A percentile compares a stretch with the other conserved stretches of the same genome.
Conservation (phyloP, 2,113 vertebrate genomes). For the Miniopterus natalensis region DNA sequence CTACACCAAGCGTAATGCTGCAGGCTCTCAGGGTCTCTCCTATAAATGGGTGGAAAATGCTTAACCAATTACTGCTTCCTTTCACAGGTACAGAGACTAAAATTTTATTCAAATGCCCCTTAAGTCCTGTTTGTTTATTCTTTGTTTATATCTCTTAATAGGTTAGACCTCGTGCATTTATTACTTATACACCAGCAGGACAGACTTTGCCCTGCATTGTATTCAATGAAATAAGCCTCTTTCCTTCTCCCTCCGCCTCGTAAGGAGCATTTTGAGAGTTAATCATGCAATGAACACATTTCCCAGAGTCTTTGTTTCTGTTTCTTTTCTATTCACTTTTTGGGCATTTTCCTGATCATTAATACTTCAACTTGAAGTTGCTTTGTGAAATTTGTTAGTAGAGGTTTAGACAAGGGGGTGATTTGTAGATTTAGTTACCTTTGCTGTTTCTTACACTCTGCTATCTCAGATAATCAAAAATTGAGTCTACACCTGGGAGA, state of each 20-base stretch:
- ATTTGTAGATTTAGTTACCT: slow-evolving; percentile 35
- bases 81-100: not conserved
- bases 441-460: not conserved
- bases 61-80: not conserved
- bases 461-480: not conserved
- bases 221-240: not conserved
- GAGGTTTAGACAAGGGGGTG: not conserved
- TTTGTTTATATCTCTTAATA: not conserved
- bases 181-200: not conserved
- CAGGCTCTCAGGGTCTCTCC: not conserved
- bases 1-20: not conserved
- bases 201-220: not conserved
- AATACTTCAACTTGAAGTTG: not conserved
- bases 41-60: not conserved
- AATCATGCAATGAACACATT: not conserved
- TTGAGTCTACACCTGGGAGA: not conserved
- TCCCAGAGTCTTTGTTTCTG: slow-evolving; percentile 25
- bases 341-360: not conserved
- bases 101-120: not conserved
- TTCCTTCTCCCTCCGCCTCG: not conserved
- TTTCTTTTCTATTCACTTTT: not conserved
- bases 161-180: not conserved
- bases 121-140: not conserved
- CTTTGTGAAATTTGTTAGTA: not conserved
- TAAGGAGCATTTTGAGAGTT: slow-evolving; percentile 9